Evolutionary conservation across 1,140 invertebrate genomes (phyloP), one percentile per base, ranked within the genome.

Genomic region (Hyposmocoma kahamanoa): DNA sequence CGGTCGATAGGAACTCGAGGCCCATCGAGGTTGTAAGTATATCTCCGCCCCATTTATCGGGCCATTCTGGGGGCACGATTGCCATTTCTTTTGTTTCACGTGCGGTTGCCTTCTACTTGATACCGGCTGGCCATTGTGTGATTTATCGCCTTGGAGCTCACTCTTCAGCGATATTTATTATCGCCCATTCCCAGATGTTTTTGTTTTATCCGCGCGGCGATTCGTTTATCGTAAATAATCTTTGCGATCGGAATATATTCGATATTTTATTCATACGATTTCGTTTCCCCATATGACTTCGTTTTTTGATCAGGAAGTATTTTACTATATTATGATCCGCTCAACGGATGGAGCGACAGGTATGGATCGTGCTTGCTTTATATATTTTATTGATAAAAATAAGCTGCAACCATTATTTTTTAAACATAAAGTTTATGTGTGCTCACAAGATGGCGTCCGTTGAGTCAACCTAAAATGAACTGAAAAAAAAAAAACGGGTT

Each of bases 61-160:
- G 49, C 47, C 38, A 51, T 60, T 58, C 55, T 61, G 44, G 43
- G 36, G 20, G 50, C 32, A 38, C 54, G 41, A 41, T 45, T 50
- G 47, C 47, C 41, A 42, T 20, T 42, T 56, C 50, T 47, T 61
- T 65, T 64, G 56, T 64, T 54, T 62, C 42, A 60, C 47, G 51
- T 56, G 56, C 50, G 47, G 42, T 36, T 32, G 45, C 44, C 42
- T 61, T 41, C 53, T 48, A n/a, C 20, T 21, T 48, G 53, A 57
- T 56, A 58, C 59, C 42, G 45, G 42, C 36, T 21, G 50, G 52
- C 38, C 36, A 58, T 60, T 58, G 42, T 50, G 32, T 62, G 59
- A 66, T 59, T 62, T 68, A 62, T 59, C 26, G 53, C 38, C 45
- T 54, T 43, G 57, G 41, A 42, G 52, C 42, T 47, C 55, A 53